phyloP scores from a whole-genome alignment of 2,888 invertebrate species.

The Poecilus cupreus region DNA sequence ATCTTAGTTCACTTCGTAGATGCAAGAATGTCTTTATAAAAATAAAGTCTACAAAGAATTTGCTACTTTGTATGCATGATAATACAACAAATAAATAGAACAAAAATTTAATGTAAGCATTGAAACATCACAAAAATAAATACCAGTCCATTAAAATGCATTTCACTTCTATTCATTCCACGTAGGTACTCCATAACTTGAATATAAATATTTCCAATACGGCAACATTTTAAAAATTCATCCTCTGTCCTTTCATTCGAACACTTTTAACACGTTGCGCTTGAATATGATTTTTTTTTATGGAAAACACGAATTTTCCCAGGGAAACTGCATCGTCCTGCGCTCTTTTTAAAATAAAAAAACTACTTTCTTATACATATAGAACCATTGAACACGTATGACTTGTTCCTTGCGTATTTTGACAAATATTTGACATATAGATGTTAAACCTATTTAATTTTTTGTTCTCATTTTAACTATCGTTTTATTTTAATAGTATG shows the following conservation, averaged over 20 bases:
- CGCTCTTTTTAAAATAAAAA: too few species aligned
- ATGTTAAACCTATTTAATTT: too few species aligned
- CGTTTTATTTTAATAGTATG: too few species aligned
- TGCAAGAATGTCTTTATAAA: constrained; percentile 29
- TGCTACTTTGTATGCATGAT: constrained; percentile 13
- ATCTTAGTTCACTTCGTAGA: neutral
- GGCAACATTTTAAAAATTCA: constrained; percentile 5
- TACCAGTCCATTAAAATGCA: constrained; percentile 17
- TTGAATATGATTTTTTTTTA: neutral
- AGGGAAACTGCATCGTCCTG: neutral
- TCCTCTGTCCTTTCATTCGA: neutral
- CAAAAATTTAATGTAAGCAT: constrained; percentile 16
- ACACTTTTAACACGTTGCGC: neutral
- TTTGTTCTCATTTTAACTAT: too few species aligned
- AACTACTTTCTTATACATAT: too few species aligned
- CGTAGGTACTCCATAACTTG: neutral
- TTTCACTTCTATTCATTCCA: constrained; percentile 9
- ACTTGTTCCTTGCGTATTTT: too few species aligned
- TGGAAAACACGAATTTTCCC: constrained; percentile 1
- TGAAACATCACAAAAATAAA: constrained; percentile 26
- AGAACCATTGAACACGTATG: too few species aligned
- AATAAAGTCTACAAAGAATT: constrained; percentile 11
- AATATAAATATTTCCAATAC: constrained; percentile 26
- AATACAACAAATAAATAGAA: constrained; percentile 5
- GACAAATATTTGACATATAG: too few species aligned